Evolutionary conservation across 2,113 vertebrate species (phyloP).

Genomic region (Podocnemis expansa): DNA sequence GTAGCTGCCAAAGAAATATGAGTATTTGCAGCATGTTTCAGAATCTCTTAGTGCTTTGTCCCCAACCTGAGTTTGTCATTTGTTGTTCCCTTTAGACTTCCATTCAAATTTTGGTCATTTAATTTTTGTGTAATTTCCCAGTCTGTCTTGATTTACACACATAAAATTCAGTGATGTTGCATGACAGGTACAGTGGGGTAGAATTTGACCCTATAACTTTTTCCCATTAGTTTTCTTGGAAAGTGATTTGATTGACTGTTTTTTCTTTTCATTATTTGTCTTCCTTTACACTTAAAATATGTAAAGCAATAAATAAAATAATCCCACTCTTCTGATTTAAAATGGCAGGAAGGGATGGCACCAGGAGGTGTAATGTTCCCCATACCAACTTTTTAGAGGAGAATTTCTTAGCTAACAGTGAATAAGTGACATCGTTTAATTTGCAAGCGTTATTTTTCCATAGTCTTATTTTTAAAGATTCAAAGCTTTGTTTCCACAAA

Average conservation of each 20-base stretch:
- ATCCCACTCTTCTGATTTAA: constrained; percentile 43
- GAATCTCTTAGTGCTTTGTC: background rate
- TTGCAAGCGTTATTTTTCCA: constrained; percentile 70
- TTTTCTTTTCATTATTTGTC: constrained; percentile 62
- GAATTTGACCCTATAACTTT: background rate
- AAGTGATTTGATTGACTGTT: background rate
- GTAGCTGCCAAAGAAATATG: background rate
- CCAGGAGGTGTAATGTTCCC: constrained; percentile 33
- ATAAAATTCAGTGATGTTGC: background rate
- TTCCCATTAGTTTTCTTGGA: background rate
- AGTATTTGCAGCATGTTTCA: background rate
- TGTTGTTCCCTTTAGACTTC: background rate
- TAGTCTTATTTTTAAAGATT: constrained; percentile 76
- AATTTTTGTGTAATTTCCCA: background rate
- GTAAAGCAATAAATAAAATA: constrained; percentile 49
- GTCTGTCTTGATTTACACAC: background rate
- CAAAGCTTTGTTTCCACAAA: constrained; percentile 74
- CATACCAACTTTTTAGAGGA: constrained; percentile 52
- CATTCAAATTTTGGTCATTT: background rate
- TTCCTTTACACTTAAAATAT: constrained; percentile 50
- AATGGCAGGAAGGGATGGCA: constrained; percentile 13
- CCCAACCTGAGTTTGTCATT: background rate
- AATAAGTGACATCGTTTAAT: constrained; percentile 65
- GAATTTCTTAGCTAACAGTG: constrained; percentile 57
- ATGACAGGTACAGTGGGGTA: background rate